Conservation (phyloP, 2,888 invertebrate species). For the Phlogophora meticulosa region DNA sequence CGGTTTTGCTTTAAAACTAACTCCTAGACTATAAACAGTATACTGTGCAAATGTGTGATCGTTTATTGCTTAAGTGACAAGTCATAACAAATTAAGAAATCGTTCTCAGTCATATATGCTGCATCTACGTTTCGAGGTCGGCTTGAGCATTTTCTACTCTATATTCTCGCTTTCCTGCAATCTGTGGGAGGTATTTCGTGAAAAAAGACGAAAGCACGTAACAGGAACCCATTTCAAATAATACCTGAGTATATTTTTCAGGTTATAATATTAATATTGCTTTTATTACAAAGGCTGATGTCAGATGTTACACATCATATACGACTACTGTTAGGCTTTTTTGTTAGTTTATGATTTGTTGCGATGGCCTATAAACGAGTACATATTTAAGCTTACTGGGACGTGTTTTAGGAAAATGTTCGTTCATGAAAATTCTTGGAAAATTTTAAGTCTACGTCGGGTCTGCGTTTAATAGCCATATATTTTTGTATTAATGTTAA, state of each 20-base stretch:
- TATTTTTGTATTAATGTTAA: constrained; percentile 34
- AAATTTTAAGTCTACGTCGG: constrained; percentile 7
- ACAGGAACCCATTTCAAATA: too few species aligned
- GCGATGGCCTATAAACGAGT: background rate
- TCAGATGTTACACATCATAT: too few species aligned
- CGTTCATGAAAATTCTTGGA: background rate
- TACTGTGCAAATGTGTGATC: background rate
- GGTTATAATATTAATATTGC: too few species aligned
- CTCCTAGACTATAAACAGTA: constrained; percentile 1
- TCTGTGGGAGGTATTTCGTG: too few species aligned
- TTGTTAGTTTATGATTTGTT: constrained; percentile 8
- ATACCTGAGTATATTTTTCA: too few species aligned
- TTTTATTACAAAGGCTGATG: too few species aligned
- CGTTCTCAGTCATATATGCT: background rate
- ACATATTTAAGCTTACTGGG: background rate
- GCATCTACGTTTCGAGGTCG: background rate
- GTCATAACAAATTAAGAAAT: constrained; percentile 13
- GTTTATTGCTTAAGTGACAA: background rate
- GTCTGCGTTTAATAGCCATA: constrained; percentile 44
- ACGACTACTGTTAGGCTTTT: too few species aligned
- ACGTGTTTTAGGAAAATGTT: background rate
- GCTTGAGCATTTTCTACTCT: too few species aligned
- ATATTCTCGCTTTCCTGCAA: too few species aligned
- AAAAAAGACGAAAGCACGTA: too few species aligned
- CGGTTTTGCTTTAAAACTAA: constrained; percentile 8